Evolutionary conservation across 2,113 vertebrate genomes (phyloP), one percentile per base, ranked within the genome.

Genomic region (Mellivora capensis): DNA sequence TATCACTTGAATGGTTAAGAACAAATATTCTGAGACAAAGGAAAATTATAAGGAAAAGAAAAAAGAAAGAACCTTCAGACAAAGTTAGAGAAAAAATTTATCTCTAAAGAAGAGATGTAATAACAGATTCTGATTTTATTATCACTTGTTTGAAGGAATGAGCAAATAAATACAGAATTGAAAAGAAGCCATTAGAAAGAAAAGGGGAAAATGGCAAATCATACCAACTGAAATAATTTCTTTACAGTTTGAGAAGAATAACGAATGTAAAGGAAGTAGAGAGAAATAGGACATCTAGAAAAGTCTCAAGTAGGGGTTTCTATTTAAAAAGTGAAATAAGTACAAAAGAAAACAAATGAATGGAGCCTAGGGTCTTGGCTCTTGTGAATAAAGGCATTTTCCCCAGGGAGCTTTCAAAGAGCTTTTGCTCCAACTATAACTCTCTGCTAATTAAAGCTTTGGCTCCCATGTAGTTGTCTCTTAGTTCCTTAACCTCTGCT

Each of bases 361-460:
- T 52, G 37, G 54, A 34, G 4, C 76, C 9, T 1, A 54, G 27
- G 34, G 42, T 57, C 21, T 37, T 39, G 34, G 9, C 20, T 5
- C 31, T 87, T 85, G 64, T 2, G 64, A 49, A 90, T 61, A 59
- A 57, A 94, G 25, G 5, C 23, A 12, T 62, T 77, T 79, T 64
- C 62, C 57, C 71, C 7, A 81, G 37, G 62, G 62, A 94, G 80
- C 1, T 23, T 72, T 42, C 17, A 4, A 93, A 76, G 20, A n/a
- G 18, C 7, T 67, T 34, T 81, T 77, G 25, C 20, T 93, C 23
- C 79, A 82, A 67, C 72, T 86, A 1, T 85, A 87, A 91, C 29
- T 84, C n/a, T 94, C 23, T 59, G n/a, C n/a, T 96, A 87, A 81
- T 83, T 62, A 87, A 87, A 67, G 67, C 37, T 21, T 42, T 94